These are phyloP conservation scores for Micrastur ruficollis DNA, from an alignment of 2,797 vertebrate species.

Conservation along the genomic window DNA sequence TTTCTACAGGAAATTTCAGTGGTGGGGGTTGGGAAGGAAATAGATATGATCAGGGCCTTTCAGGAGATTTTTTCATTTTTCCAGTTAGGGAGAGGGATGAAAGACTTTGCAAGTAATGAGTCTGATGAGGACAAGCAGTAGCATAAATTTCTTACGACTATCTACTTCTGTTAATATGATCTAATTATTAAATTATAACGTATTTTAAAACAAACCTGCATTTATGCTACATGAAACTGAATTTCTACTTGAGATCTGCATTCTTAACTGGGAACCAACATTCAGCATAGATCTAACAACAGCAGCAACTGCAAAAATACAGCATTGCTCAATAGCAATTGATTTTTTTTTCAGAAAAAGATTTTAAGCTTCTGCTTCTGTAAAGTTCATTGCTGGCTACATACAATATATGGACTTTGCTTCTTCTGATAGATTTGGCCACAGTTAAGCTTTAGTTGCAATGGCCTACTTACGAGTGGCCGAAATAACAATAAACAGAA, in stretches of 20 bases:
- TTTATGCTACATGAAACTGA: background rate
- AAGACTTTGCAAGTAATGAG: background rate
- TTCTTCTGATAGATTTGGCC: background rate
- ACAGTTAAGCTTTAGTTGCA: background rate
- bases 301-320: background rate
- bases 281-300: background rate
- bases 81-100: background rate
- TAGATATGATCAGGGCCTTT: background rate
- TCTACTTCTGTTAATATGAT: background rate
- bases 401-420: background rate
- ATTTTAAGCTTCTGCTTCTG: background rate
- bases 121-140: background rate
- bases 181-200: background rate
- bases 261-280: background rate
- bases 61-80: background rate
- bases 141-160: background rate
- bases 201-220: background rate
- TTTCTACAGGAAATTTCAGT: background rate
- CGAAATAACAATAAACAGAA: constrained; percentile 8
- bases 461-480: background rate
- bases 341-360: background rate
- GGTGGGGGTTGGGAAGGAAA: background rate
- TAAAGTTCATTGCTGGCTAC: background rate
- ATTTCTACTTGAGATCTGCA: background rate
- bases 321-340: background rate